Conservation (phyloP, 1,140 invertebrate genomes). For the Acyrthosiphon pisum region DNA sequence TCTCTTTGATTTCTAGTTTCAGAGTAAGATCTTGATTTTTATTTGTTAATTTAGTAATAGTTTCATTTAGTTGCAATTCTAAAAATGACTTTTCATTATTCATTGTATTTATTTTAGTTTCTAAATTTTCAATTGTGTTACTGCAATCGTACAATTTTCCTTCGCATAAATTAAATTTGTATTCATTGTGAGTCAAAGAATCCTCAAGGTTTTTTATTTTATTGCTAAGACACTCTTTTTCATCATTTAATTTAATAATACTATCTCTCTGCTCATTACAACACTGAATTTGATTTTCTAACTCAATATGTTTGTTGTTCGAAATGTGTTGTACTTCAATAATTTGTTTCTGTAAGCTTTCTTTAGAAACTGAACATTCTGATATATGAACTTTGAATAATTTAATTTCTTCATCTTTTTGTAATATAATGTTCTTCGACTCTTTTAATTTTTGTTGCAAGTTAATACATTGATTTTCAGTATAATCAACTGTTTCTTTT, state of each 20-base stretch:
- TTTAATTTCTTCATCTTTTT: too few species aligned
- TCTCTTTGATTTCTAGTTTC: neutral
- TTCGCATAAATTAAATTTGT: slow-evolving; percentile 47
- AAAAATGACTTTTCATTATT: slow-evolving; percentile 33
- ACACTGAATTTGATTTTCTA: slow-evolving; percentile 19
- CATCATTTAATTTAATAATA: slow-evolving; percentile 4
- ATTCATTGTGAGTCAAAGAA: slow-evolving; percentile 33
- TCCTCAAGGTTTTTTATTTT: slow-evolving; percentile 25
- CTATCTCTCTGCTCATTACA: neutral
- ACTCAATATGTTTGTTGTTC: slow-evolving; percentile 19
- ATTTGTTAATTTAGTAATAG: neutral
- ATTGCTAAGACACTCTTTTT: too few species aligned
- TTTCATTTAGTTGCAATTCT: slow-evolving; percentile 2
- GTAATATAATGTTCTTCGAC: neutral
- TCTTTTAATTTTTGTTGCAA: slow-evolving; percentile 9
- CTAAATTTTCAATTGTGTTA: slow-evolving; percentile 30
- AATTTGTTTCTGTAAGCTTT: neutral
- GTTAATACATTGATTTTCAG: too few species aligned
- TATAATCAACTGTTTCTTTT: too few species aligned
- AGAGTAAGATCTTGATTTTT: neutral
- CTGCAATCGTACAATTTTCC: slow-evolving; percentile 45
- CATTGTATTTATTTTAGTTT: neutral
- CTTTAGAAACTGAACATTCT: neutral
- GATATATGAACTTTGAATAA: too few species aligned
- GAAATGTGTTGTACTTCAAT: neutral